phyloP scores from a whole-genome alignment of 2,888 invertebrate genomes.

The Stegophylla sp. region DNA sequence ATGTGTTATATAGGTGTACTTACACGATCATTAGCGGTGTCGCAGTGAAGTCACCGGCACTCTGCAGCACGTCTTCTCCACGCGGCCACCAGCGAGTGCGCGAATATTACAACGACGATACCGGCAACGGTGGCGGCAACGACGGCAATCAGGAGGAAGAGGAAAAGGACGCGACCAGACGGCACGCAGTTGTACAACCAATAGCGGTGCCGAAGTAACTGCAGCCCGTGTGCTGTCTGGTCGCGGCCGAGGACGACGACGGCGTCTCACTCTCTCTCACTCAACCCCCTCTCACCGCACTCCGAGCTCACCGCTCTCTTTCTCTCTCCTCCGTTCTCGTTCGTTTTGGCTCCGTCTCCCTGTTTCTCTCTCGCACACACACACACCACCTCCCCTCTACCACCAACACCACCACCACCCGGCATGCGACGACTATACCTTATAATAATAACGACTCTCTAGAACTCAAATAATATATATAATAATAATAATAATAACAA shows the following conservation, averaged over 20 bases:
- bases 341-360: no score
- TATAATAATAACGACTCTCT: background rate
- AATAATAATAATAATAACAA: background rate
- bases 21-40: no score
- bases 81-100: background rate
- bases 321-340: no score
- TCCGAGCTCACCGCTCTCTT: no score
- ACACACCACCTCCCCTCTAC: no score
- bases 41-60: no score
- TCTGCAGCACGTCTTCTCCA: no score
- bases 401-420: no score
- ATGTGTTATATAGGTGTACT: no score
- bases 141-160: background rate
- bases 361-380: no score
- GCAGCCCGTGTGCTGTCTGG: constrained; percentile 13
- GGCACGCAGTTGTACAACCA: background rate
- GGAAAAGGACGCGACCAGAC: background rate
- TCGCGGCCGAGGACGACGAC: constrained; percentile 33
- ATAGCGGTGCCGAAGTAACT: constrained; percentile 40
- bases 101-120: background rate
- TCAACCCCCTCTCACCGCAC: no score
- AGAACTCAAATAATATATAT: background rate
- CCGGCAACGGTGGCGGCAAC: background rate
- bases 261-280: background rate
- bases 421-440: background rate